A percentile compares a stretch with the other conserved stretches of the same genome.
Evolutionary conservation across 2,888 invertebrate genomes (phyloP).

Genomic region (Apamea anceps): DNA sequence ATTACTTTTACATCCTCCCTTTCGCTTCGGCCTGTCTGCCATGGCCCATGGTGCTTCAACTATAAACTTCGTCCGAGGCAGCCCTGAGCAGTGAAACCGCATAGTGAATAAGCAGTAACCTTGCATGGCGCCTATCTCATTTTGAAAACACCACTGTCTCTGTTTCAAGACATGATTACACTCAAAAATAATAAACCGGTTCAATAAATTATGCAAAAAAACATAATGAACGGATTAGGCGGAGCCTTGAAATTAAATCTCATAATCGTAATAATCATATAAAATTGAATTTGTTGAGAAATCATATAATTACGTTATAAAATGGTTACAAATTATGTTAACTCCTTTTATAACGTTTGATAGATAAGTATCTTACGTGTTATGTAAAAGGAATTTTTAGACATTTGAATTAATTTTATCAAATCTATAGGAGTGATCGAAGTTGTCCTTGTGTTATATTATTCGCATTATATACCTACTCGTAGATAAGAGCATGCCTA

Average conservation of each 20-base stretch:
- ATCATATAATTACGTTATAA: slow-evolving; percentile 59
- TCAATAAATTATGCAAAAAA: slow-evolving; percentile 71
- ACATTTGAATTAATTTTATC: slow-evolving; percentile 40
- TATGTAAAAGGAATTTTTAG: slow-evolving; percentile 26
- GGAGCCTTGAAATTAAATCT: slow-evolving; percentile 72
- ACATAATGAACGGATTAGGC: slow-evolving; percentile 67
- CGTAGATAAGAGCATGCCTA: slow-evolving; percentile 7
- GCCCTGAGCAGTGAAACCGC: slow-evolving; percentile 45
- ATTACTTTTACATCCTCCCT: background rate
- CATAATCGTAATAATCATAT: slow-evolving; percentile 67
- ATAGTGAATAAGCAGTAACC: slow-evolving; percentile 52
- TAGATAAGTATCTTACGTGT: slow-evolving; percentile 34
- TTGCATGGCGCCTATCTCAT: slow-evolving; percentile 64
- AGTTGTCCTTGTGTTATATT: slow-evolving; percentile 10
- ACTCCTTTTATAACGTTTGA: slow-evolving; percentile 37
- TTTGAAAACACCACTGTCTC: slow-evolving; percentile 61
- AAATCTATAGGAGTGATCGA: slow-evolving; percentile 12
- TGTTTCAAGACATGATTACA: slow-evolving; percentile 53
- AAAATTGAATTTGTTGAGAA: slow-evolving; percentile 67
- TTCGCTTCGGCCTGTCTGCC: background rate
- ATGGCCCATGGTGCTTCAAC: background rate
- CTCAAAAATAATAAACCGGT: slow-evolving; percentile 64
- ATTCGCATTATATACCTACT: slow-evolving; percentile 14
- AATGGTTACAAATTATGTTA: slow-evolving; percentile 55
- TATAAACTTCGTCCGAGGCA: slow-evolving; percentile 13